Base-by-base conservation (phyloP, 2,113 vertebrate genomes). In the Phaethornis superciliosus region DNA sequence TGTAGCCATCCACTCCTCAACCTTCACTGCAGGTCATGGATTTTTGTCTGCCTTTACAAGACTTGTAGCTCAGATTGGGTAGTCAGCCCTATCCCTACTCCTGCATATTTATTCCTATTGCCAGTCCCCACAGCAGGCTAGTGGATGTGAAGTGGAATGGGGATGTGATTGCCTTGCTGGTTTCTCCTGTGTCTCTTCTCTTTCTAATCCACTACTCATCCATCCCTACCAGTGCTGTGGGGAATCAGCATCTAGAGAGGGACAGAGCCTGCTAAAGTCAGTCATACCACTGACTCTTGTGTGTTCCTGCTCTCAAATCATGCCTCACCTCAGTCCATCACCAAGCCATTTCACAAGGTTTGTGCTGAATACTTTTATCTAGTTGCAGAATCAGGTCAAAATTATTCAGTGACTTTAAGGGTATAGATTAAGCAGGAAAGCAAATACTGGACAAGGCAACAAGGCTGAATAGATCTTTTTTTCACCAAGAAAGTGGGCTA, bases 171-270 rank as follows among this genome's bases (percentile, higher is more conserved):
- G 11, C 32, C 46, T 63, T 44, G n/a, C 58, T 69, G 54, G 14
- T 91, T 93, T 58, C 4, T 1, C 22, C 30, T 69, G 7, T 35
- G 4, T 76, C 71, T 35, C 20, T 60, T 71, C 67, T 68, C 49
- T 11, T 30, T 82, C 35, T 74, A 54, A 60, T 22, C 46, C 55
- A 22, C 71, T 58, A 62, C 30, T 47, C 30, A 16, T 30, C 46
- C 51, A 30, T n/a, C 46, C 28, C 19, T 49, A 0, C 0, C 2
- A 52, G 15, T 0, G 2, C 4, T 2, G 3, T 37, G 44, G 51
- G 64, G 88, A 69, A 65, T 18, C 22, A 54, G 74, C 63, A 86
- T 51, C 74, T 68, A 1, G 1, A n/a, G 82, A 65, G 44, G 24
- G 1, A 27, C 0, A 5, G 70, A 67, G 18, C 54, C 74, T 75